phyloP scores from a whole-genome alignment of 2,113 vertebrate genomes.

The Sebastes schlegelii region DNA sequence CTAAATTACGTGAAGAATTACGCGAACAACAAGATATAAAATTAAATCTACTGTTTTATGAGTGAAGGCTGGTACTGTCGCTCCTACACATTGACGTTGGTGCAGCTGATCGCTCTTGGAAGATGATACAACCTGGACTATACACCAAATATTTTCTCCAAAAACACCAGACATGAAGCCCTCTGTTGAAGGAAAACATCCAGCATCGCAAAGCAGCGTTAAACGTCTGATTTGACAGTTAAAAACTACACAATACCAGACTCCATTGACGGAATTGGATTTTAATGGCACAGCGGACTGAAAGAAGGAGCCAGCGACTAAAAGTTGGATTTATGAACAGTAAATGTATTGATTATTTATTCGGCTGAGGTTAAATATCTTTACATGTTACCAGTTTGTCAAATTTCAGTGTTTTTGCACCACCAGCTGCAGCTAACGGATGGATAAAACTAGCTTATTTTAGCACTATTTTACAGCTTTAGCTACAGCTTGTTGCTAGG shows the following conservation, averaged over 20 bases:
- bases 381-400: not conserved
- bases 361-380: not conserved
- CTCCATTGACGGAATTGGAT: slow-evolving; percentile 32
- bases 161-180: slow-evolving; percentile 54
- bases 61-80: too few species aligned
- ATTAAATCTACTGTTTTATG: not conserved
- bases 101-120: not conserved
- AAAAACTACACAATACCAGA: not conserved
- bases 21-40: not conserved
- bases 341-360: not conserved
- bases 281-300: slow-evolving; percentile 63
- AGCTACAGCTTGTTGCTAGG: not conserved
- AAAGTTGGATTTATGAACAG: slow-evolving; percentile 52
- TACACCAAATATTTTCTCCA: slow-evolving; percentile 35
- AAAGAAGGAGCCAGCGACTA: slow-evolving; percentile 25
- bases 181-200: slow-evolving; percentile 29
- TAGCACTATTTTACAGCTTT: not conserved
- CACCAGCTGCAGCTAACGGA: slow-evolving; percentile 24
- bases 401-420: slow-evolving; percentile 23
- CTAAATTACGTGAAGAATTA: not conserved
- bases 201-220: slow-evolving; percentile 7
- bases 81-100: not conserved
- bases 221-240: not conserved
- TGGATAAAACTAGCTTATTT: slow-evolving; percentile 17
- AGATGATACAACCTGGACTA: slow-evolving; percentile 48